These are phyloP conservation scores for Caenorhabditis macrosperma DNA, from an alignment of 2,888 invertebrate genomes.

Conservation along the genomic window DNA sequence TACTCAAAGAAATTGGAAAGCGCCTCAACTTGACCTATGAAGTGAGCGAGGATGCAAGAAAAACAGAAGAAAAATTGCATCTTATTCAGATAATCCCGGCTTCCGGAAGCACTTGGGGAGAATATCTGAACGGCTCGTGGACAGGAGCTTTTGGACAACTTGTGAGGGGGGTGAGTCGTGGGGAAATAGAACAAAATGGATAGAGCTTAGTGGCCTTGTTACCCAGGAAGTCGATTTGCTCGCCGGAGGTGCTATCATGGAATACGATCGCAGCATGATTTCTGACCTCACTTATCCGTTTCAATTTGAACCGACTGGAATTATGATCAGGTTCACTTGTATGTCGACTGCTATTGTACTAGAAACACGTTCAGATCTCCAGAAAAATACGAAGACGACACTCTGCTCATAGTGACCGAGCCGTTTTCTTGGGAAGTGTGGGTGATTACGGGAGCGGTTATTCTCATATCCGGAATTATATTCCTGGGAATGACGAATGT, in stretches of 20 bases:
- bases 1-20: slow-evolving; percentile 71
- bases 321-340: slow-evolving; percentile 59
- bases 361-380: slow-evolving; percentile 58
- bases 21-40: slow-evolving; percentile 74
- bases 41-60: slow-evolving; percentile 25
- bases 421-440: slow-evolving; percentile 79
- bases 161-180: slow-evolving; percentile 58
- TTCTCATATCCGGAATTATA: slow-evolving; percentile 69
- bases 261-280: slow-evolving; percentile 69
- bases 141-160: slow-evolving; percentile 73
- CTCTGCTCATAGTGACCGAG: slow-evolving; percentile 72
- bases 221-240: slow-evolving; percentile 74
- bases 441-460: slow-evolving; percentile 69
- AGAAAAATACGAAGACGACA: slow-evolving; percentile 71
- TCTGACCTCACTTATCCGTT: slow-evolving; percentile 80
- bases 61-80: too few relatives aligned
- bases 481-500: slow-evolving; percentile 63
- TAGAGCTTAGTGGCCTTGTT: not conserved
- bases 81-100: slow-evolving; percentile 54
- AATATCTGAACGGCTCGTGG: slow-evolving; percentile 72
- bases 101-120: slow-evolving; percentile 63
- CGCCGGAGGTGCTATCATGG: slow-evolving; percentile 77
- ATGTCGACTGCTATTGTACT: not conserved
- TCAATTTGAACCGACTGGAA: slow-evolving; percentile 73
- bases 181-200: not conserved